phyloP scores from a whole-genome alignment of 2,113 vertebrate genomes.

The Balaeniceps rex region DNA sequence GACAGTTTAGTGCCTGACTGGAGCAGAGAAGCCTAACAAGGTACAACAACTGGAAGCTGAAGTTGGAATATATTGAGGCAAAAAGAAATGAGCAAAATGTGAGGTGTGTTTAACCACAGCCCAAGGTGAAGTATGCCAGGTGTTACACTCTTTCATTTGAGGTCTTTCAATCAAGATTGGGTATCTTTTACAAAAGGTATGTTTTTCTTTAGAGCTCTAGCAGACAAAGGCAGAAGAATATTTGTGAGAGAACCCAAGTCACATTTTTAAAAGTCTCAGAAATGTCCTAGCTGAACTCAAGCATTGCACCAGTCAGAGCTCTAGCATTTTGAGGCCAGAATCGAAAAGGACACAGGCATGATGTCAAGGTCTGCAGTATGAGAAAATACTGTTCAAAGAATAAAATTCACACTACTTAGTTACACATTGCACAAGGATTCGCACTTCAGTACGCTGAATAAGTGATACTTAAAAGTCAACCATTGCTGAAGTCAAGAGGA shows the following conservation, averaged over 20 bases:
- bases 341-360: not conserved
- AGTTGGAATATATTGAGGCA: not conserved
- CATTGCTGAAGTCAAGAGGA: not conserved
- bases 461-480: not conserved
- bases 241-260: not conserved
- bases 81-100: not conserved
- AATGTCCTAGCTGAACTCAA: not conserved
- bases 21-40: not conserved
- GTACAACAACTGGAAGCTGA: not conserved
- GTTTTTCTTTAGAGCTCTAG: not conserved
- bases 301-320: not conserved
- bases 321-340: not conserved
- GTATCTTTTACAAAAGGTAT: not conserved
- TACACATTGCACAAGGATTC: not conserved
- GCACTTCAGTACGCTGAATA: not conserved
- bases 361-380: not conserved
- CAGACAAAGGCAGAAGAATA: not conserved
- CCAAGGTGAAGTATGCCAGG: not conserved
- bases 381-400: not conserved
- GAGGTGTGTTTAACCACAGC: not conserved
- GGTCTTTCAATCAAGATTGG: not conserved
- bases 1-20: not conserved
- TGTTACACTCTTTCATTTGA: not conserved
- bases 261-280: not conserved
- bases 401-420: not conserved